Evolutionary conservation across 2,888 invertebrate species (phyloP).

Genomic region (Stictocephala bisonia): DNA sequence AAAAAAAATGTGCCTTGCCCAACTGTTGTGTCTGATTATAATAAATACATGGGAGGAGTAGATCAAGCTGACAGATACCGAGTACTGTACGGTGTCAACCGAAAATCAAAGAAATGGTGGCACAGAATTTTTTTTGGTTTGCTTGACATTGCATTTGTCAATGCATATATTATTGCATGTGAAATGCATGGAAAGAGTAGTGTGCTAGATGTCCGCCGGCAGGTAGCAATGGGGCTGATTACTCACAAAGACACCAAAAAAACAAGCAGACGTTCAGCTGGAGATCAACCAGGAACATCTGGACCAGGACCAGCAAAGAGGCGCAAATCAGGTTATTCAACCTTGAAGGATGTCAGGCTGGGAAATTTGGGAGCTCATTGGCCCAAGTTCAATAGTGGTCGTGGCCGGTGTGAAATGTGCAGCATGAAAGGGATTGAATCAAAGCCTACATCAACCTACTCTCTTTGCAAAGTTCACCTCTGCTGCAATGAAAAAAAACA

Average conservation of each 20-base stretch:
- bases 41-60: slow-evolving; percentile 60
- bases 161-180: slow-evolving; percentile 51
- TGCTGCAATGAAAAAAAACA: no score
- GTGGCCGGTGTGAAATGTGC: slow-evolving; percentile 14
- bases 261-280: neutral
- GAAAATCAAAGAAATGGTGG: slow-evolving; percentile 61
- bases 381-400: neutral
- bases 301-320: neutral
- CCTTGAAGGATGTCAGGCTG: neutral
- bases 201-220: neutral
- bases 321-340: neutral
- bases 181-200: neutral
- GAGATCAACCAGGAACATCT: neutral
- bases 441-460: neutral
- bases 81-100: slow-evolving; percentile 55
- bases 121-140: slow-evolving; percentile 60
- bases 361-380: slow-evolving; percentile 25
- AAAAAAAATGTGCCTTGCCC: slow-evolving; percentile 56
- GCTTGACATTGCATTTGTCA: slow-evolving; percentile 57
- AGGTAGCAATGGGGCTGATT: neutral
- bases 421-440: neutral
- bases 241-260: neutral
- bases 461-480: neutral
- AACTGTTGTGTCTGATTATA: slow-evolving; percentile 58
- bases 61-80: slow-evolving; percentile 59